These are phyloP conservation scores for Heteropelma amictum DNA, from an alignment of 2,888 invertebrate genomes.

Conservation along the genomic window DNA sequence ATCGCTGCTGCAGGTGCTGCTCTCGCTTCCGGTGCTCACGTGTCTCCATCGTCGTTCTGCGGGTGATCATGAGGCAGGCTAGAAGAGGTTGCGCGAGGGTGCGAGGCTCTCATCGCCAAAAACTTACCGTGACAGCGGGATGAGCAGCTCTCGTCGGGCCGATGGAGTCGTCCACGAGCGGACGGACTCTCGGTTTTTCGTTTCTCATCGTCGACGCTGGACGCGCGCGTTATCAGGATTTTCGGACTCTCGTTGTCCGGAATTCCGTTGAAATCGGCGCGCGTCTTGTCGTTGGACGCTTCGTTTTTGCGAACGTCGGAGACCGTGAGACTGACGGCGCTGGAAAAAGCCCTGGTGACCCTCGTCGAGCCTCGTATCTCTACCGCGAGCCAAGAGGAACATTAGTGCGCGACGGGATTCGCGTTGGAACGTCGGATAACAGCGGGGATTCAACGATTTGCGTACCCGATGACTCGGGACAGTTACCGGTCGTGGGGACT, in stretches of 20 bases:
- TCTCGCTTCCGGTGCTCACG: conserved; percentile 73
- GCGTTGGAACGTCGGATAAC: too few species aligned
- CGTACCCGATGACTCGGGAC: too few species aligned
- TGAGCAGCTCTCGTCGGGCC: conserved; percentile 45
- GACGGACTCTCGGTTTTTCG: conserved; percentile 77
- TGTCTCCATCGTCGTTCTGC: conserved; percentile 72
- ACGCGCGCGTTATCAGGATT: conserved; percentile 86
- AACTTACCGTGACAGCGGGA: conserved; percentile 70
- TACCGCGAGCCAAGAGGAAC: too few species aligned
- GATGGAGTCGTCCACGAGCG: conserved; percentile 63
- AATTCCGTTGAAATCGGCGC: conserved; percentile 58
- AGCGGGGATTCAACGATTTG: too few species aligned
- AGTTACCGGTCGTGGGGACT: conserved; percentile 80
- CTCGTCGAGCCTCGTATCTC: conserved; percentile 68
- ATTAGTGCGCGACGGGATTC: not conserved
- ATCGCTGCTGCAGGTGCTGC: conserved; percentile 74
- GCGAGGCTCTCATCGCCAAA: not conserved
- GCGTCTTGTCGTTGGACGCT: conserved; percentile 46
- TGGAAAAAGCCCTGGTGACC: conserved; percentile 78
- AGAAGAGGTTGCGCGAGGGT: not conserved
- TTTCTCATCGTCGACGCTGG: conserved; percentile 83
- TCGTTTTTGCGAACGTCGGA: conserved; percentile 64
- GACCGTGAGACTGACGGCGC: conserved; percentile 81
- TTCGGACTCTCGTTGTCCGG: conserved; percentile 81
- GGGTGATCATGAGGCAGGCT: not conserved